These are phyloP conservation scores for Holacanthus passer DNA, from an alignment of 2,113 vertebrate genomes.

Conservation along the genomic window DNA sequence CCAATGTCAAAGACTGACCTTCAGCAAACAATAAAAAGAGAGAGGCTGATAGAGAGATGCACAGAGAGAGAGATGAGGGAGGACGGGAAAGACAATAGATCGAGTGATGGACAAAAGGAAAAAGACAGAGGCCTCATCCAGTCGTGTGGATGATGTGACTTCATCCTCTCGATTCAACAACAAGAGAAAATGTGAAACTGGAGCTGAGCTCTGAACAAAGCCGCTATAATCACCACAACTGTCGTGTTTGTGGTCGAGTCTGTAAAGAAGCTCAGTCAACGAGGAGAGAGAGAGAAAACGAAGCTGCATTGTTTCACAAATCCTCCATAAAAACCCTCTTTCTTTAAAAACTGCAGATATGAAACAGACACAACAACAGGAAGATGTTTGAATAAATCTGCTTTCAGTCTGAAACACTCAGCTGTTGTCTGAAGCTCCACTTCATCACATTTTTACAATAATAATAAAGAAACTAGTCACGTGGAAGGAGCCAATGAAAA, in stretches of 20 bases:
- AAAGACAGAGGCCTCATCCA: not conserved
- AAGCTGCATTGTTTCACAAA: constrained; percentile 26
- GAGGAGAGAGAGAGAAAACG: not conserved
- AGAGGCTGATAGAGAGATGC: not conserved
- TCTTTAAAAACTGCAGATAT: not conserved
- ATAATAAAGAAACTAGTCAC: too few species aligned
- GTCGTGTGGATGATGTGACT: constrained; percentile 3
- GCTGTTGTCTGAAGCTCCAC: not conserved
- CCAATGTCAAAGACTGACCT: constrained; percentile 53
- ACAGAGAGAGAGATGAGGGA: not conserved
- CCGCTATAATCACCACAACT: not conserved
- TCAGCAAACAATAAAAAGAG: constrained; percentile 8
- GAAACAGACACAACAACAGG: not conserved
- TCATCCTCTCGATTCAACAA: constrained; percentile 12
- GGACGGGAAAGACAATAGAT: constrained; percentile 1
- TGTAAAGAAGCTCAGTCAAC: not conserved
- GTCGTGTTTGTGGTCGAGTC: not conserved
- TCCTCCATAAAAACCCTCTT: not conserved
- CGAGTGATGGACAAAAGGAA: not conserved
- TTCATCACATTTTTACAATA: too few species aligned
- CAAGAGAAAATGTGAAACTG: not conserved
- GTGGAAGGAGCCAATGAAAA: not conserved
- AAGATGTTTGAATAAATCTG: too few species aligned
- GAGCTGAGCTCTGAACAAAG: constrained; percentile 34
- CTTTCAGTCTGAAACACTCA: not conserved